Base-by-base conservation (phyloP, 2,888 invertebrate genomes). In the Drosophila villosipedis region DNA sequence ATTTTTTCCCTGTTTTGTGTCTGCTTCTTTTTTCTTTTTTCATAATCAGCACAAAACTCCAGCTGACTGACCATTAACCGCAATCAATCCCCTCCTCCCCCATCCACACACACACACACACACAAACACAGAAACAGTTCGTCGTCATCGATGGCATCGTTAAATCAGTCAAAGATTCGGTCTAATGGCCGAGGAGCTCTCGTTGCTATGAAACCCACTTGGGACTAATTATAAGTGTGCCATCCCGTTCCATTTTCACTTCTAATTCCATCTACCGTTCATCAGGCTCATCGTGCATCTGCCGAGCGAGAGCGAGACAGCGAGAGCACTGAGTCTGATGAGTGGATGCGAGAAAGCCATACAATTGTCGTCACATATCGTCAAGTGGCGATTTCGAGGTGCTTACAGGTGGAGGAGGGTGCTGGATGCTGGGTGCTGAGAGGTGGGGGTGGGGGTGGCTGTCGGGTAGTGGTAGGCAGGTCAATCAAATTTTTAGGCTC, bases 201-300 rank as follows among this genome's bases (percentile, higher is more conserved):
- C 74, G 83, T 86, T 90, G 91, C 87, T 82, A 78, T 70, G 88
- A 70, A 87, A 78, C 76, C 71, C 91, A 82, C 85, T 84, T 87
- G 85, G 85, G 91, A 85, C 88, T 85, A 91, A 91, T 85, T 91
- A 85, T 85, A 91, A 79, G 83, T 82, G 80, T 68, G 71, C 62
- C 54, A 81, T 76, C 57, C 52, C 75, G 66, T 63, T 52, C 66
- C 62, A 59, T n/a, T 73, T 73, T 63, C 57, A 57, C 52, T 60
- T 73, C 53, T 47, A 66, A 59, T 80, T 82, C 73, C 70, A 61
- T 62, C 59, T 66, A 65, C 67, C 62, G 80, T 76, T 76, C 65
- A 77, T 67, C 77, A 57, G 53, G 41, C 62, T 55, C 59, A 57
- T 72, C 59, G 67, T 63, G 25, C 28, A 22, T 31, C 70, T 22